Conservation (phyloP, 2,888 invertebrate genomes). For the Adineta ricciae region DNA sequence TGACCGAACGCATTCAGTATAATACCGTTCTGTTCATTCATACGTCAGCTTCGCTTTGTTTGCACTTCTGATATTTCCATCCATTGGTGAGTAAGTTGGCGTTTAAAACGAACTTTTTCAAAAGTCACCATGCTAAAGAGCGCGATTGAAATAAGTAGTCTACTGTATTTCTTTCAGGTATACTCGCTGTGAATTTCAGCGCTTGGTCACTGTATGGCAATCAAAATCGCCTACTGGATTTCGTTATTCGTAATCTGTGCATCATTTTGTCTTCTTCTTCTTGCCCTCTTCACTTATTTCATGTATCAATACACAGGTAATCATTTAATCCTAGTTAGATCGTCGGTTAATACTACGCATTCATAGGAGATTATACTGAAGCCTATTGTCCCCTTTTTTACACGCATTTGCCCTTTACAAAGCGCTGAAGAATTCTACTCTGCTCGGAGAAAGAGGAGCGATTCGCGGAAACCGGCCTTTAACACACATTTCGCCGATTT, state of each 20-base stretch:
- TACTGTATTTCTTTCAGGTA: not conserved
- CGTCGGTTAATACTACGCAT: not conserved
- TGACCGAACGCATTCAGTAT: not conserved
- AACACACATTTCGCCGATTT: too few relatives aligned
- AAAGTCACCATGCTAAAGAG: too few relatives aligned
- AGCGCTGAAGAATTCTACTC: too few relatives aligned
- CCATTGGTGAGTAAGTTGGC: not conserved
- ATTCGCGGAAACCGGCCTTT: too few relatives aligned
- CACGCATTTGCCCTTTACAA: too few relatives aligned
- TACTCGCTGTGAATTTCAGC: not conserved
- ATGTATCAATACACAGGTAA: not conserved
- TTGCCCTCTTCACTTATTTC: not conserved
- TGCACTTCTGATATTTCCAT: not conserved
- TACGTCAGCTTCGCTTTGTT: not conserved
- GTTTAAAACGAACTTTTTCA: too few relatives aligned
- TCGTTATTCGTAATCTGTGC: not conserved
- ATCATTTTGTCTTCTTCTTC: not conserved
- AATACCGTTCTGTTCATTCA: not conserved
- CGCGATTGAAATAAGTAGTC: too few relatives aligned
- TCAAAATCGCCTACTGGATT: not conserved
- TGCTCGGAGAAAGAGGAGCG: too few relatives aligned
- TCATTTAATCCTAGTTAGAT: not conserved
- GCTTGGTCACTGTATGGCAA: not conserved
- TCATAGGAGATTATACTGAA: not conserved
- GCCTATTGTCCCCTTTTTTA: too few relatives aligned